Conservation (phyloP, 2,113 vertebrate genomes). For the Syngnathus floridae region DNA sequence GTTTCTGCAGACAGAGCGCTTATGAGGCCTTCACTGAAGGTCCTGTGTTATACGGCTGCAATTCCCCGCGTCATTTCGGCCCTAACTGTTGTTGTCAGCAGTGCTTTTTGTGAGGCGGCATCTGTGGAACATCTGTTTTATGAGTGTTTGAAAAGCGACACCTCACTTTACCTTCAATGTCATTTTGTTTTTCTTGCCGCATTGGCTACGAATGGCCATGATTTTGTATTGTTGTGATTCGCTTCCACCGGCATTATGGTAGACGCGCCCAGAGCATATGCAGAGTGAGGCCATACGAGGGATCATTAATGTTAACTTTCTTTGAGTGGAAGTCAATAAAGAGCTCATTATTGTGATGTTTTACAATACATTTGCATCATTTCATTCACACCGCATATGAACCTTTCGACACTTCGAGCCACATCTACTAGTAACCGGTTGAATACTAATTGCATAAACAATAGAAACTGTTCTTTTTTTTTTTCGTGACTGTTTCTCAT, state of each 20-base stretch:
- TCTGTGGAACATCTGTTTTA: conserved; percentile 72
- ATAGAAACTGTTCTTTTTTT: conserved; percentile 24
- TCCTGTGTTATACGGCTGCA: conserved; percentile 58
- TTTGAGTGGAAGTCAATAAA: conserved; percentile 62
- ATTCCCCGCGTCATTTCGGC: conserved; percentile 54
- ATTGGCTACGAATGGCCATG: conserved; percentile 45
- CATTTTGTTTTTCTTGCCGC: conserved; percentile 41
- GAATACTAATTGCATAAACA: conserved; percentile 54
- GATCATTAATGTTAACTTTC: conserved; percentile 66
- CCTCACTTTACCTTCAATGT: conserved; percentile 67
- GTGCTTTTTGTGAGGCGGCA: conserved; percentile 59
- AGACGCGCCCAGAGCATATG: conserved; percentile 39
- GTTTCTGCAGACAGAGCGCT: conserved; percentile 73
- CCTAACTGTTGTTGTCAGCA: conserved; percentile 66
- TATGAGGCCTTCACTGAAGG: conserved; percentile 66
- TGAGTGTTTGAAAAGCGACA: conserved; percentile 62
- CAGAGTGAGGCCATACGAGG: conserved; percentile 48
- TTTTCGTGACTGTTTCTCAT: conserved; percentile 33
- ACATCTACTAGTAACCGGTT: conserved; percentile 12
- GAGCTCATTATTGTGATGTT: conserved; percentile 41
- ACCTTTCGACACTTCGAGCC: conserved; percentile 13
- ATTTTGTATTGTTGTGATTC: conserved; percentile 52
- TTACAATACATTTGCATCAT: conserved; percentile 26
- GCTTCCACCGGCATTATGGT: conserved; percentile 39
- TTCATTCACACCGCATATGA: conserved; percentile 9